Evolutionary conservation across 2,113 vertebrate species (phyloP).

Genomic region (Centrocercus urophasianus): DNA sequence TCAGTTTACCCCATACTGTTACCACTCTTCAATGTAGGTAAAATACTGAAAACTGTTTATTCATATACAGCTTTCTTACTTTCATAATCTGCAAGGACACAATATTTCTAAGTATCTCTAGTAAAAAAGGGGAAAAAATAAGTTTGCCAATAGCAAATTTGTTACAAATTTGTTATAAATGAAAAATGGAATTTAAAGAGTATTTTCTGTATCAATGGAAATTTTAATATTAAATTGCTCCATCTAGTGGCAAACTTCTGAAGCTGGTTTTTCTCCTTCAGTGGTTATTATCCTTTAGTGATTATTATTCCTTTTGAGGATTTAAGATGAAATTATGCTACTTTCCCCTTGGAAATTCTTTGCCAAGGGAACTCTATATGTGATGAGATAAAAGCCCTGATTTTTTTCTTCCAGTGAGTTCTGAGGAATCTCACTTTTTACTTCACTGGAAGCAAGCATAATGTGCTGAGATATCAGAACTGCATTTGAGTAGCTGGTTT

Average conservation of each 20-base stretch:
- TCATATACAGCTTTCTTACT: neutral
- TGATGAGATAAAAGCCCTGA: neutral
- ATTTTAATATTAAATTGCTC: slow-evolving; percentile 79
- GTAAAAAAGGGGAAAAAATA: neutral
- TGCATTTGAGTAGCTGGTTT: neutral
- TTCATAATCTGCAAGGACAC: neutral
- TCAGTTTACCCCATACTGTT: neutral
- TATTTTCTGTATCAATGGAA: slow-evolving; percentile 25
- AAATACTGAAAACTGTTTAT: neutral
- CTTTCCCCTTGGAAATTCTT: neutral
- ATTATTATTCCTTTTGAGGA: neutral
- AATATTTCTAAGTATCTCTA: neutral
- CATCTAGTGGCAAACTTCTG: slow-evolving; percentile 79
- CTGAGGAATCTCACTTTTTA: neutral
- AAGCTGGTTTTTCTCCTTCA: slow-evolving; percentile 19
- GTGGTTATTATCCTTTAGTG: neutral
- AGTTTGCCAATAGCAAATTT: neutral
- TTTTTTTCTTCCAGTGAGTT: slow-evolving; percentile 23
- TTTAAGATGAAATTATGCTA: neutral
- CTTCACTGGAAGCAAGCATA: neutral
- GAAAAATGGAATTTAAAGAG: neutral
- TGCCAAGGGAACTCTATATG: neutral
- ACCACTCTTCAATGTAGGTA: neutral
- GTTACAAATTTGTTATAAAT: neutral
- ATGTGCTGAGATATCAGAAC: neutral